Base-by-base conservation (phyloP, 2,888 invertebrate species). In the Aleiodes testaceus region DNA sequence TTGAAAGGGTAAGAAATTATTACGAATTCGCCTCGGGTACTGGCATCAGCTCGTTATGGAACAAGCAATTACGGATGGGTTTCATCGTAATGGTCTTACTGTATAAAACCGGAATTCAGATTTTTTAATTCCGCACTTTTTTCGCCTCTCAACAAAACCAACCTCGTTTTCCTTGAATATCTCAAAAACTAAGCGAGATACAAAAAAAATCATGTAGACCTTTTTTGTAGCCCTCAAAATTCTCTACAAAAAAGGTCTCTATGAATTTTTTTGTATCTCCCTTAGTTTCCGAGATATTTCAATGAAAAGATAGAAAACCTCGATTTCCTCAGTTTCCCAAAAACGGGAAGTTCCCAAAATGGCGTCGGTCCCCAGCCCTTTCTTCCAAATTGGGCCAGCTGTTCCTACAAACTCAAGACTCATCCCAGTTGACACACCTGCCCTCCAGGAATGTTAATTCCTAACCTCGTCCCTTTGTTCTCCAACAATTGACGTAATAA, bases 51-150 rank as follows among this genome's bases (percentile, higher is more conserved):
- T 78, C 73, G 75, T 78, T 78, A 78, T 70, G 73, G 74, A 77
- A 78, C 75, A 76, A 78, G 74, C 79, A 77, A 80, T 81, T 79
- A 78, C 78, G 76, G 78, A 82, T 80, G 79, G 79, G 79, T 80
- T 71, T 82, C 80, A 79, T 78, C 70, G 69, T 69, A 69, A 66
- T 66, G 67, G 66, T 20, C 30, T 26, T 52, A 67, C 45, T 63
- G 67, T 63, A 71, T 61, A 53, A 26, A 69, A 36, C 63, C 59
- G 64, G 45, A 36, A 36, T 63, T 36, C 61, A 22, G 22, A 66
- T 44, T 44, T 47, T 59, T 53, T 59, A 44, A 12, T 53, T 7
- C 14, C 18, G 49, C 36, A 30, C 59, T 63, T 61, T 12, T 5
- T 36, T 52, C 36, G 20, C 50, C 12, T 63, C 44, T 12, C n/a